Percentiles rank a stretch among this genome's conserved stretches.
These are phyloP conservation scores for Pteria penguin DNA, from an alignment of 2,888 invertebrate genomes.

Conservation along the genomic window DNA sequence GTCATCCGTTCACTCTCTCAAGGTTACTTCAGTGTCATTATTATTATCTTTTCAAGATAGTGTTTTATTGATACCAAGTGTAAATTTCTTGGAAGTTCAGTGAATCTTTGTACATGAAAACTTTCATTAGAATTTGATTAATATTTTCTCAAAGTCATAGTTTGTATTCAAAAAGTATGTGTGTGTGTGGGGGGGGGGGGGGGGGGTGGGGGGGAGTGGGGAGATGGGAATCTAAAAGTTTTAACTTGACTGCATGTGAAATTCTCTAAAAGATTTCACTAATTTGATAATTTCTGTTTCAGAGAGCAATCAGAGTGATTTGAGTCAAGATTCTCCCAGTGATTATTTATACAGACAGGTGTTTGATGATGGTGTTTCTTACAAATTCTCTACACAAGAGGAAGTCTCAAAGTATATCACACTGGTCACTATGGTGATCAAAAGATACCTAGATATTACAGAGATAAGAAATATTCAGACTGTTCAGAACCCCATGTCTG, in stretches of 20 bases:
- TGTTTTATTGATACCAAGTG: too few relatives aligned
- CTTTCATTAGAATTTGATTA: too few relatives aligned
- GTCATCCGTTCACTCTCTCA: too few relatives aligned
- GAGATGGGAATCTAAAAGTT: too few relatives aligned
- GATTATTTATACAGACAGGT: constrained; percentile 59
- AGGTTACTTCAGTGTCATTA: too few relatives aligned
- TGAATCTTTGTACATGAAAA: too few relatives aligned
- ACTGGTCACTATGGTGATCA: constrained; percentile 17
- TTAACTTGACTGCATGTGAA: background rate
- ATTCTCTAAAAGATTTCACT: background rate
- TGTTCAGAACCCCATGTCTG: background rate
- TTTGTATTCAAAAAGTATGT: too few relatives aligned
- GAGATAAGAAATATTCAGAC: background rate
- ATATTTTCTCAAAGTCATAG: too few relatives aligned
- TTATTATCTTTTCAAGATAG: too few relatives aligned
- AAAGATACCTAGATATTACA: constrained; percentile 26
- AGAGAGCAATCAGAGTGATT: constrained; percentile 26
- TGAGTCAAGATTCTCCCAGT: constrained; percentile 46
- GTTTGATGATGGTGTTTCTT: constrained; percentile 31
- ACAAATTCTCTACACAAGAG: constrained; percentile 37
- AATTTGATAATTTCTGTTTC: background rate
- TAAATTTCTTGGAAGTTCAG: too few relatives aligned
- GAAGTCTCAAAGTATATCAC: constrained; percentile 34
- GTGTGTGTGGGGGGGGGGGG: too few relatives aligned
- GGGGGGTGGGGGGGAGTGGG: too few relatives aligned